A percentile compares a stretch with the other conserved stretches of the same genome.
Evolutionary conservation across 2,888 invertebrate species (phyloP).

Genomic region (Macropis europaea): DNA sequence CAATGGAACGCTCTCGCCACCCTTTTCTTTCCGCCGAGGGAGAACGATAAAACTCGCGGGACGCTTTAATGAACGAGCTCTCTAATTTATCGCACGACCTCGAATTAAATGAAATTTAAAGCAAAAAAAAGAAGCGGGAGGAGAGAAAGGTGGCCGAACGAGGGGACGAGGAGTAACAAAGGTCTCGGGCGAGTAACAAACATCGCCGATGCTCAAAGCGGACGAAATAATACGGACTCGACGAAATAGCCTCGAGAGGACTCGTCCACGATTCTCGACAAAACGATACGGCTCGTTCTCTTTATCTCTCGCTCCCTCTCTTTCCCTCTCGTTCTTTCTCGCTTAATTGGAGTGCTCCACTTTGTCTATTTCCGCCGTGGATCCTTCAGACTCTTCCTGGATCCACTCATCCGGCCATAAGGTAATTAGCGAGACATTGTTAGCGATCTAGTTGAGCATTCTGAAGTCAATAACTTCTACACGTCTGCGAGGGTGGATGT

Average conservation of each 20-base stretch:
- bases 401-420: slow-evolving; percentile 29
- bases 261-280: slow-evolving; percentile 2
- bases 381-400: slow-evolving; percentile 37
- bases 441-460: slow-evolving; percentile 37
- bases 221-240: slow-evolving; percentile 8
- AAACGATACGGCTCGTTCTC: slow-evolving; percentile 21
- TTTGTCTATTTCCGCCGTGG: slow-evolving; percentile 40
- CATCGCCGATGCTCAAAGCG: slow-evolving; percentile 12
- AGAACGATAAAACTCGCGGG: slow-evolving; percentile 45
- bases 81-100: slow-evolving; percentile 35
- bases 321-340: too few species aligned
- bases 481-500: not conserved
- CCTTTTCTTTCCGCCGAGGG: not conserved
- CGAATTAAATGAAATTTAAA: slow-evolving; percentile 30
- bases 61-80: slow-evolving; percentile 37
- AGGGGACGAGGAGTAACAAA: too few species aligned
- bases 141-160: too few species aligned
- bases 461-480: slow-evolving; percentile 15
- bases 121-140: not conserved
- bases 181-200: not conserved
- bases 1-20: slow-evolving; percentile 19
- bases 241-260: not conserved
- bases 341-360: slow-evolving; percentile 53
- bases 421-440: slow-evolving; percentile 55
- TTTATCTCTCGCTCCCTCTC: too few species aligned